Evolutionary conservation across 1,140 invertebrate genomes (phyloP), one percentile per base, ranked within the genome.

Genomic region (Drosophila kikkawai): DNA sequence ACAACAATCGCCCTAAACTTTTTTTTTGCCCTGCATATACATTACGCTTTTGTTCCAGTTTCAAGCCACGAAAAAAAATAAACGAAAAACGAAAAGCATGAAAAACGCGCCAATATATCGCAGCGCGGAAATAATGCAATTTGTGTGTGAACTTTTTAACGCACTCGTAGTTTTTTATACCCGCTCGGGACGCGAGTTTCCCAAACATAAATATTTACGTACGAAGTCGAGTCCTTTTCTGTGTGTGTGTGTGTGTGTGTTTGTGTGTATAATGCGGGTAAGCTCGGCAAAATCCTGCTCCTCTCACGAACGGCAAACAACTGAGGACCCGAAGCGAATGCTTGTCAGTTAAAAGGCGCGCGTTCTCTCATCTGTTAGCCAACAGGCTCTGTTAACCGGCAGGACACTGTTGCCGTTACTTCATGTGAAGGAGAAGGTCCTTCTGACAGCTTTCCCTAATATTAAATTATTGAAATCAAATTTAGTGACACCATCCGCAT

Each of bases 61-160:
- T n/a, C 32, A 44, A 44, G 37, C 47, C 51, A 50, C 15, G 44
- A 26, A 37, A 56, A 75, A 75, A 48, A 70, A 79, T 64, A 51
- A 51, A 51, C 29, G 50, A 50, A 32, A 51, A 79, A 37, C 19
- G 51, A 45, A 50, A 41, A 74, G 29, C 67, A 74, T 73, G 56
- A 73, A 87, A 87, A 90, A 56, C 81, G 84, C 85, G 84, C 78
- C 84, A 90, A 88, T 88, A 90, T 88, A 88, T 81, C 63, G 85
- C 69, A 77, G 77, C 60, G 53, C 75, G 81, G 51, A 88, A 69
- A 90, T 90, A 88, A 88, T 88, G 85, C 85, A 88, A 88, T 88
- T 88, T 88, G 85, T 88, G 85, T 88, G 79, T 88, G 85, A 90
- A 88, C 85, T 88, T 88, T 87, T 88, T 84, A 84, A 90, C 86